Evolutionary conservation across 1,140 invertebrate species (phyloP).

Genomic region (Cydia strobilella): DNA sequence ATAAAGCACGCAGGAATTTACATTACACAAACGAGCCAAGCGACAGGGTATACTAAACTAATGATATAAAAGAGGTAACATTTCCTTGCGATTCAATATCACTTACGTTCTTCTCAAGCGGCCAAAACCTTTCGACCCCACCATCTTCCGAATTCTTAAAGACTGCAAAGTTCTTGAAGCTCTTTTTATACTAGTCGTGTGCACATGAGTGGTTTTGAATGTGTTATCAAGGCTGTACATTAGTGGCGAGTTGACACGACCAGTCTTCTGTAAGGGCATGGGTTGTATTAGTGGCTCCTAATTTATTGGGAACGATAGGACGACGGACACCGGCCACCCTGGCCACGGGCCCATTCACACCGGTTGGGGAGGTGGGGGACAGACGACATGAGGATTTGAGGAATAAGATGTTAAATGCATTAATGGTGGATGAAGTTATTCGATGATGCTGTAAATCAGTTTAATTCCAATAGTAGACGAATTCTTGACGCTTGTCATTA

Average conservation of each 20-base stretch:
- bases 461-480: background rate
- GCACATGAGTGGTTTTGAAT: constrained; percentile 73
- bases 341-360: constrained; percentile 72
- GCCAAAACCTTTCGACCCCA: constrained; percentile 47
- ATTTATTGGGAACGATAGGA: constrained; percentile 78
- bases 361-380: constrained; percentile 48
- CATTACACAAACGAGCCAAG: constrained; percentile 61
- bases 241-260: constrained; percentile 74
- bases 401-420: background rate
- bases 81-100: constrained; percentile 57
- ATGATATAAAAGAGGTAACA: constrained; percentile 68
- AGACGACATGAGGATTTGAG: background rate
- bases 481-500: too few relatives aligned
- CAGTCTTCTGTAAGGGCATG: constrained; percentile 77
- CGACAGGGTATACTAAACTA: constrained; percentile 68
- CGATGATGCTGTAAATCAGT: background rate
- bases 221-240: constrained; percentile 75
- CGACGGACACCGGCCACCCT: constrained; percentile 77
- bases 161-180: constrained; percentile 43
- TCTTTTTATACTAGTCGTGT: constrained; percentile 53
- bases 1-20: constrained; percentile 68
- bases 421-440: background rate
- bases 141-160: constrained; percentile 28
- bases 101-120: constrained; percentile 46
- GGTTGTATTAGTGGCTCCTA: constrained; percentile 76